Percentiles rank a stretch among this genome's conserved stretches.
phyloP scores from a whole-genome alignment of 2,113 vertebrate genomes.

The Dissostichus mawsoni region DNA sequence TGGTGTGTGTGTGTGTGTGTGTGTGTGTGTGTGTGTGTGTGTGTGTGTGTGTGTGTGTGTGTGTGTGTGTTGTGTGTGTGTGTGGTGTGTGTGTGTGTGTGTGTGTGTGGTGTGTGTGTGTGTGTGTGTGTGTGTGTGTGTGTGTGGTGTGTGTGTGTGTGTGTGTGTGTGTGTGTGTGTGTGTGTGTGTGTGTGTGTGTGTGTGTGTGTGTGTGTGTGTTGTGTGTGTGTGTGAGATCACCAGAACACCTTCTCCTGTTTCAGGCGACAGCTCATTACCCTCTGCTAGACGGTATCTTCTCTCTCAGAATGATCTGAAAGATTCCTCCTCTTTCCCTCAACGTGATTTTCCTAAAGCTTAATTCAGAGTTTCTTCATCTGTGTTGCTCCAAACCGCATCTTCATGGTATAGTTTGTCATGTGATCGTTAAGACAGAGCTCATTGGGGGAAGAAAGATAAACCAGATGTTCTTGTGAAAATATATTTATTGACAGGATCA shows the following conservation, averaged over 20 bases:
- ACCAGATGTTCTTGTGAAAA: too few species aligned
- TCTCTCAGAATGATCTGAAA: not conserved
- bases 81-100: not conserved
- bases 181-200: not conserved
- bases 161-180: not conserved
- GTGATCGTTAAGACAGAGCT: too few species aligned
- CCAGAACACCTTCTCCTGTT: constrained; percentile 1
- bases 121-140: not conserved
- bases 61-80: too few species aligned
- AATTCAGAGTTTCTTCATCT: not conserved
- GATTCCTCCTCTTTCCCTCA: not conserved
- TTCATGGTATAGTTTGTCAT: not conserved
- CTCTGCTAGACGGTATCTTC: not conserved
- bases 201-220: too few species aligned
- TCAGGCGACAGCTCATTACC: not conserved
- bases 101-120: not conserved
- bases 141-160: not conserved
- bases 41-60: not conserved
- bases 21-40: not conserved
- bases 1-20: constrained; percentile 5
- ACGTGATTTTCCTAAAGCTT: not conserved
- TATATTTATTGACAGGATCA: too few species aligned
- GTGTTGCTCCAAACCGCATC: not conserved
- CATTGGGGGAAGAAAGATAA: too few species aligned
- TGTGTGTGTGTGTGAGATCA: too few species aligned